These are phyloP conservation scores for Geotrypetes seraphini DNA, from an alignment of 2,797 vertebrate species.

Conservation along the genomic window DNA sequence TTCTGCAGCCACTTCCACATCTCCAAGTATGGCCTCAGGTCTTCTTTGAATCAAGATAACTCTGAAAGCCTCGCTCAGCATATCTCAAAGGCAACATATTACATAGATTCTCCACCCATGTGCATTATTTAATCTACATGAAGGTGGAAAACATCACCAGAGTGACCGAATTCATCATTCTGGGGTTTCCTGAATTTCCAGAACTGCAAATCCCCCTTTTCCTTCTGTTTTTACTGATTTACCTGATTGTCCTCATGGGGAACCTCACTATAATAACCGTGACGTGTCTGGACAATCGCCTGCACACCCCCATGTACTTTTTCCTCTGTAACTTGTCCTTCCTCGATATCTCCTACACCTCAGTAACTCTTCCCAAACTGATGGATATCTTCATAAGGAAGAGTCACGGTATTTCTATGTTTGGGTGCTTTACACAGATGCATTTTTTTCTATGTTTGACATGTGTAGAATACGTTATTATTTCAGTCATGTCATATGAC, in stretches of 20 bases:
- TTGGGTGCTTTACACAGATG: slow-evolving; percentile 8
- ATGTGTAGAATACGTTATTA: slow-evolving; percentile 14
- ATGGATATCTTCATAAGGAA: neutral
- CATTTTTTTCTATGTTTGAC: slow-evolving; percentile 19
- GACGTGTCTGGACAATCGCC: neutral
- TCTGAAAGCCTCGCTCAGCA: too few species aligned
- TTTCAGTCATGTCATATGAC: slow-evolving; percentile 19
- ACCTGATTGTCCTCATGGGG: neutral
- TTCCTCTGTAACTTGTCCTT: slow-evolving; percentile 9
- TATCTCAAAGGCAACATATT: too few species aligned
- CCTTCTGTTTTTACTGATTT: neutral
- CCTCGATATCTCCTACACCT: slow-evolving; percentile 1
- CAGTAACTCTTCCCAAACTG: slow-evolving; percentile 8
- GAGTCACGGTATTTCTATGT: slow-evolving; percentile 11
- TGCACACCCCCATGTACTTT: slow-evolving; percentile 13
- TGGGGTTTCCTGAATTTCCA: slow-evolving; percentile 7
- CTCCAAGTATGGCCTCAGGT: too few species aligned
- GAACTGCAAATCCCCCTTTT: neutral
- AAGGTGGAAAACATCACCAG: neutral
- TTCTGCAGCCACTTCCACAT: too few species aligned
- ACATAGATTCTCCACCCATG: too few species aligned
- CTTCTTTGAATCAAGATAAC: too few species aligned
- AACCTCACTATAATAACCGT: slow-evolving; percentile 7
- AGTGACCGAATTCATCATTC: neutral
- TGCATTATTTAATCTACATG: too few species aligned